A percentile compares a stretch with the other conserved stretches of the same genome.
These are phyloP conservation scores for Koerneria pararmatus DNA, from an alignment of 2,888 invertebrate genomes.

Conservation along the genomic window DNA sequence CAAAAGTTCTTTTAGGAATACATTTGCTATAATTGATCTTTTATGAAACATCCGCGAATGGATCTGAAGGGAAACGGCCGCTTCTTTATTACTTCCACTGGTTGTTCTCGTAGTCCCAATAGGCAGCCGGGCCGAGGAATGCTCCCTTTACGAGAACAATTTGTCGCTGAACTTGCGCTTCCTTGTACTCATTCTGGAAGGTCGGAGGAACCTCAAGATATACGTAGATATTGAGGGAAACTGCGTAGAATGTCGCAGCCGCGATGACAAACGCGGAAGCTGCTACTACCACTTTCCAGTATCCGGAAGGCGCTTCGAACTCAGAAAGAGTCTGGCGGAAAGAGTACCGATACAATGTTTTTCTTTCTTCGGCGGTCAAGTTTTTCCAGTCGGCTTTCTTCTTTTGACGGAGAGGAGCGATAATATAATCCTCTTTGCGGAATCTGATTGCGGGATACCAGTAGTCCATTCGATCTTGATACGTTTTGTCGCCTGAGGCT, in stretches of 20 bases:
- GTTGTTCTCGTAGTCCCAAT: conserved; percentile 84
- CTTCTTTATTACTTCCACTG: conserved; percentile 71
- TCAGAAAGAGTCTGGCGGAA: conserved; percentile 90
- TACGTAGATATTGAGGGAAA: conserved; percentile 38
- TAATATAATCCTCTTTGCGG: conserved; percentile 59
- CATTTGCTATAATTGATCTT: too few relatives aligned
- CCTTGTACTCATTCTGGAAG: conserved; percentile 71
- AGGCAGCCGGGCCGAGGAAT: conserved; percentile 74
- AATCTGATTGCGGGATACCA: conserved; percentile 60
- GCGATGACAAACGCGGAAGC: not conserved
- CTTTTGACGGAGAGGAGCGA: conserved; percentile 77
- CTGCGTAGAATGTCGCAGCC: conserved; percentile 13
- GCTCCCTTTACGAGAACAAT: conserved; percentile 67
- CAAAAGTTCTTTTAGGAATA: too few relatives aligned
- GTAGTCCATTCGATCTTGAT: conserved; percentile 56
- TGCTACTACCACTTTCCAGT: conserved; percentile 71
- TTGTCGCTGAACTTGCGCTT: conserved; percentile 74
- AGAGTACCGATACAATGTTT: conserved; percentile 81
- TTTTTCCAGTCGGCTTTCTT: conserved; percentile 92
- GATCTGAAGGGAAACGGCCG: too few relatives aligned
- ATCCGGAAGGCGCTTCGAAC: conserved; percentile 78
- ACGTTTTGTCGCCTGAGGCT: conserved; percentile 51
- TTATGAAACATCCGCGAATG: too few relatives aligned
- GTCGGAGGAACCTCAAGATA: conserved; percentile 67
- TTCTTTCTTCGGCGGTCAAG: conserved; percentile 83